Conservation (phyloP, 1,140 invertebrate species). For the Nymphalis io region DNA sequence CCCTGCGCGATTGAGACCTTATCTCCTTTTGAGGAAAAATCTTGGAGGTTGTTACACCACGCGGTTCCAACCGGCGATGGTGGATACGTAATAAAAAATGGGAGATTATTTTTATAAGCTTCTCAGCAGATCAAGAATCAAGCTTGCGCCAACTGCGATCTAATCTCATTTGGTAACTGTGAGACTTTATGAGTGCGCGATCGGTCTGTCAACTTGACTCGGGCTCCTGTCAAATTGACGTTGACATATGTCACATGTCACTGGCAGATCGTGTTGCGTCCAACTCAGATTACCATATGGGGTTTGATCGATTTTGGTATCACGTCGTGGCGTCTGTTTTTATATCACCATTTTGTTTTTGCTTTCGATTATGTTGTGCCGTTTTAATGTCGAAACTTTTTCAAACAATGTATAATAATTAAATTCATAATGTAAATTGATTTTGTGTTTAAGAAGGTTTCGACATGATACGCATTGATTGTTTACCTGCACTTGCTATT, state of each 20-base stretch:
- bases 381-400: constrained; percentile 40
- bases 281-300: constrained; percentile 85
- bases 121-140: constrained; percentile 36
- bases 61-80: too few relatives aligned
- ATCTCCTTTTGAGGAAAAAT: too few relatives aligned
- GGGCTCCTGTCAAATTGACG: constrained; percentile 81
- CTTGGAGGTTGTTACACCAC: too few relatives aligned
- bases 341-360: constrained; percentile 58
- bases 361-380: constrained; percentile 51
- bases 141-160: constrained; percentile 72
- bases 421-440: constrained; percentile 1
- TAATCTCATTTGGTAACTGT: constrained; percentile 97
- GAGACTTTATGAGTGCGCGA: constrained; percentile 80
- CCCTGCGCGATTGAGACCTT: too few relatives aligned
- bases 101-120: constrained; percentile 22
- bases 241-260: constrained; percentile 84
- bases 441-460: constrained; percentile 1
- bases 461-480: constrained; percentile 3
- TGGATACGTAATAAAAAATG: background rate
- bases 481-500: constrained; percentile 30
- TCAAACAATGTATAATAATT: background rate
- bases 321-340: constrained; percentile 72
- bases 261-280: constrained; percentile 62
- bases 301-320: constrained; percentile 82
- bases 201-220: constrained; percentile 31